These are phyloP conservation scores for Tenthredo mesomela DNA, from an alignment of 2,888 invertebrate genomes.

Conservation along the genomic window DNA sequence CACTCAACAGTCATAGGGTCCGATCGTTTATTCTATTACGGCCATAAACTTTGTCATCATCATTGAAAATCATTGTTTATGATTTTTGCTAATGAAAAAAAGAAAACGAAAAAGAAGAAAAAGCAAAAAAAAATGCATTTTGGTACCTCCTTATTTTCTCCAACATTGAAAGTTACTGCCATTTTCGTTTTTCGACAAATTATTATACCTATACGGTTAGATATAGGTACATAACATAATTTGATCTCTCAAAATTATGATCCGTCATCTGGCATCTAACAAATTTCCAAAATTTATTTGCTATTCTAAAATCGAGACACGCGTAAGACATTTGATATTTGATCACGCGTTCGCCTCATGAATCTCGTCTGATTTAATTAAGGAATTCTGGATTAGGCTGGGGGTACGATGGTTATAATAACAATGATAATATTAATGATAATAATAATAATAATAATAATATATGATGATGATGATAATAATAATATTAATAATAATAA, in stretches of 20 bases:
- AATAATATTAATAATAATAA: constrained; percentile 45
- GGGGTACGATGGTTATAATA: constrained; percentile 58
- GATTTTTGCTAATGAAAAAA: background rate
- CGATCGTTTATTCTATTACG: background rate
- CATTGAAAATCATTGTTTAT: background rate
- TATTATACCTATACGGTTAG: background rate
- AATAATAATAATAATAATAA: constrained; percentile 65
- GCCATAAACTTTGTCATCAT: background rate
- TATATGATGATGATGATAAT: constrained; percentile 51
- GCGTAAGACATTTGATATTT: constrained; percentile 10
- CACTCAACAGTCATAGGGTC: constrained; percentile 49
- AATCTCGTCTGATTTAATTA: constrained; percentile 67
- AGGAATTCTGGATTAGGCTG: constrained; percentile 63
- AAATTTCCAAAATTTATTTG: background rate
- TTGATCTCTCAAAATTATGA: background rate
- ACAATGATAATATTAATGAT: constrained; percentile 39
- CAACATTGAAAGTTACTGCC: background rate
- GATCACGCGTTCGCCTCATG: constrained; percentile 57
- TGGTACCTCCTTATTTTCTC: background rate
- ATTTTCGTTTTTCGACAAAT: background rate
- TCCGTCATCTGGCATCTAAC: background rate
- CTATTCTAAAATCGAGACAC: background rate
- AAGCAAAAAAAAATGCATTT: background rate
- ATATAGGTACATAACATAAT: background rate
- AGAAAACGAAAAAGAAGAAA: background rate